phyloP scores from a whole-genome alignment of 2,797 vertebrate genomes.

The Cephalopachus bancanus region DNA sequence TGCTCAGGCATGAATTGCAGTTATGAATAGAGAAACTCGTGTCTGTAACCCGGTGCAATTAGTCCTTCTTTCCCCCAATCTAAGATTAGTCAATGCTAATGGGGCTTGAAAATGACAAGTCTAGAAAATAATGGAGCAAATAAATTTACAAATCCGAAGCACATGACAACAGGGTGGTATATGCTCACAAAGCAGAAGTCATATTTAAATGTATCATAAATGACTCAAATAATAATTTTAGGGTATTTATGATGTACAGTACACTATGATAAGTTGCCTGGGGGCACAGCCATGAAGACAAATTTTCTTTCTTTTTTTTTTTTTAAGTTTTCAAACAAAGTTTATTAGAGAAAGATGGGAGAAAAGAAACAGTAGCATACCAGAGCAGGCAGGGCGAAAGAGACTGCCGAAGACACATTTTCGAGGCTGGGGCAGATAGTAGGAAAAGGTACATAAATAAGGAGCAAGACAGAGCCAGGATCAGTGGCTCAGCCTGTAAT shows the following conservation, averaged over 20 bases:
- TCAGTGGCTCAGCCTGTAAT: no score
- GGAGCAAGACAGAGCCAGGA: background rate
- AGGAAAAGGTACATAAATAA: constrained; percentile 21
- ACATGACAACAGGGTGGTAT: background rate
- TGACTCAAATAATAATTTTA: background rate
- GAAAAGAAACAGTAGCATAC: no score
- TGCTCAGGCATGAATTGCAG: background rate
- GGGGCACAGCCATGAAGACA: background rate
- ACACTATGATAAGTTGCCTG: background rate
- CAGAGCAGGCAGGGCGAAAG: no score
- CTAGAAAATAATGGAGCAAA: constrained; percentile 39
- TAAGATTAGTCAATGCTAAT: background rate
- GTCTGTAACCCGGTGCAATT: background rate
- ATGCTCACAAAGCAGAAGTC: background rate
- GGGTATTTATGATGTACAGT: background rate
- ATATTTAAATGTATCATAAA: constrained; percentile 48
- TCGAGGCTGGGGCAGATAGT: background rate
- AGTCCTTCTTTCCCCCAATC: background rate
- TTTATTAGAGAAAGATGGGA: no score
- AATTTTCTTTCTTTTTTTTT: no score
- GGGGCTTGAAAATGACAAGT: background rate
- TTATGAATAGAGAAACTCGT: constrained; percentile 13
- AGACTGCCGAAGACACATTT: background rate
- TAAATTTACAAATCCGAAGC: constrained; percentile 28
- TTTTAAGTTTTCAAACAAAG: no score